Conservation (phyloP, 2,888 invertebrate species). For the Mesodorylaimus sp. region DNA sequence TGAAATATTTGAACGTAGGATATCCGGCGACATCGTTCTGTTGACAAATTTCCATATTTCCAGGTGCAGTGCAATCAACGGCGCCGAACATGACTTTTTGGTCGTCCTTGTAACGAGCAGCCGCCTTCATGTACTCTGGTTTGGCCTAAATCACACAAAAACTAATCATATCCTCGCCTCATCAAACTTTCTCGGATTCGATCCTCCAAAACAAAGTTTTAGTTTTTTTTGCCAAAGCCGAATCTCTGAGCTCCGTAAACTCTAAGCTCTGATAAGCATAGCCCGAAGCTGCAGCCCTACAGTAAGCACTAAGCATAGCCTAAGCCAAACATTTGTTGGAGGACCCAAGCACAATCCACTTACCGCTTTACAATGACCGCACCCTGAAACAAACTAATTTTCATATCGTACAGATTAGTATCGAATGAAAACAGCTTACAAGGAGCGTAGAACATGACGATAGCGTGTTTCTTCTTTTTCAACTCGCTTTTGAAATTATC, state of each 20-base stretch:
- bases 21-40: conserved; percentile 57
- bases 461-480: conserved; percentile 63
- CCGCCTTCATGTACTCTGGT: conserved; percentile 57
- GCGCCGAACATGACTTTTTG: conserved; percentile 57
- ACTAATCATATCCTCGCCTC: too few species aligned
- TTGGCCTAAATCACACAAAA: too few species aligned
- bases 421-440: conserved; percentile 44
- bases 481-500: conserved; percentile 52
- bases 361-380: conserved; percentile 70
- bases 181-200: too few species aligned
- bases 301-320: too few species aligned
- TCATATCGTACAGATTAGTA: not conserved
- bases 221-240: too few species aligned
- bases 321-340: too few species aligned
- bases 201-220: too few species aligned
- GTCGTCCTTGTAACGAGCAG: conserved; percentile 53
- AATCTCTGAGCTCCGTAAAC: too few species aligned
- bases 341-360: too few species aligned
- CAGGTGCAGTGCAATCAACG: conserved; percentile 52
- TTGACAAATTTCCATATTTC: conserved; percentile 45
- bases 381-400: conserved; percentile 44
- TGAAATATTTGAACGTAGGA: conserved; percentile 68
- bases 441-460: conserved; percentile 79
- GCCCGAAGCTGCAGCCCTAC: too few species aligned
- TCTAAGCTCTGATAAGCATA: too few species aligned